phyloP scores from a whole-genome alignment of 2,113 vertebrate genomes.

The Orycteropus afer region DNA sequence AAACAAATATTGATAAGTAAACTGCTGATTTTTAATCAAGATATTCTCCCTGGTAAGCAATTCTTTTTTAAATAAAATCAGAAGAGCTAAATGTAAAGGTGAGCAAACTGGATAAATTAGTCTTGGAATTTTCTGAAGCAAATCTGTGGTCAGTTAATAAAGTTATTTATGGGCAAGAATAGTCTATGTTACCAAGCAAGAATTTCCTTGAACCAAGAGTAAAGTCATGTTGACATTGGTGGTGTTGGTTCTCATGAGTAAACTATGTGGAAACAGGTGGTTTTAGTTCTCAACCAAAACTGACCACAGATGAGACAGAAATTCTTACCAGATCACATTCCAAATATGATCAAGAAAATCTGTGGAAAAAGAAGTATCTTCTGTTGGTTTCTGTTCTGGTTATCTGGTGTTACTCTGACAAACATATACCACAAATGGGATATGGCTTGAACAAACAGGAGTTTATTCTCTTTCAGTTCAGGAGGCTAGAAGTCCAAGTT shows the following conservation, averaged over 20 bases:
- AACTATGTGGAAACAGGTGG: background rate
- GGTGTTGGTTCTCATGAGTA: background rate
- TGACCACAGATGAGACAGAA: background rate
- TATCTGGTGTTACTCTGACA: no score
- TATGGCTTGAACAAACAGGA: no score
- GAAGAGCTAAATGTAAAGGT: background rate
- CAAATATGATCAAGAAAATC: background rate
- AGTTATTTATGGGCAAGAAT: background rate
- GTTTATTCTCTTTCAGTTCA: no score
- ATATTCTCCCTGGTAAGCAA: background rate
- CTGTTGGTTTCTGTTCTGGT: background rate
- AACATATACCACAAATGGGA: no score
- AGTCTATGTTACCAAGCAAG: background rate
- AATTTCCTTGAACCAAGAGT: slow-evolving; percentile 7
- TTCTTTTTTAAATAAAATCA: background rate
- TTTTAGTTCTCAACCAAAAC: background rate
- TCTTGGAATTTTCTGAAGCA: background rate
- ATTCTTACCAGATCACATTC: background rate
- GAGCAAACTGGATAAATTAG: background rate
- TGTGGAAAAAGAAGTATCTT: background rate
- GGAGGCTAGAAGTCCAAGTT: no score
- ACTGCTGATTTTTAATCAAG: background rate
- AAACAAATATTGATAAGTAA: background rate
- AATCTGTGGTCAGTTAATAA: no score
- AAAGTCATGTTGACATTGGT: background rate